Evolutionary conservation across 2,113 vertebrate genomes (phyloP).

Genomic region (Heterochromis multidens): DNA sequence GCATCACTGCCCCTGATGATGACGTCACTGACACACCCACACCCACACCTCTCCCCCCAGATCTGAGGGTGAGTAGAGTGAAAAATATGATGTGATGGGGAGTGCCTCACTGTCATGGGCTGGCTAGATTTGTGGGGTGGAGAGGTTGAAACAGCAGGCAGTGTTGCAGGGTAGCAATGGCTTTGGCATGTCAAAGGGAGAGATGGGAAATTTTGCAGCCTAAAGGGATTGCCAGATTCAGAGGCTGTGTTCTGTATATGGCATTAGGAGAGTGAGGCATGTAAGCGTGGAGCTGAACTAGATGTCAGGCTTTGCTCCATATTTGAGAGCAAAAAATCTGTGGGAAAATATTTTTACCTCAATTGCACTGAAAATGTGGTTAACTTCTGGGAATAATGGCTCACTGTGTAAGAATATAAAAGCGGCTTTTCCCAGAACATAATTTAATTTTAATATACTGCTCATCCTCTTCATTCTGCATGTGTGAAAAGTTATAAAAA

Average conservation of each 20-base stretch:
- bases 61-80: conserved; percentile 39
- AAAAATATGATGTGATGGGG: background rate
- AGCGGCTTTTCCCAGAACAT: background rate
- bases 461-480: background rate
- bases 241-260: background rate
- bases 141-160: background rate
- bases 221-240: background rate
- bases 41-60: background rate
- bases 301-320: background rate
- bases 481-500: background rate
- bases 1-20: conserved; percentile 57
- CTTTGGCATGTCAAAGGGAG: background rate
- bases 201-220: too few relatives aligned
- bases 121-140: background rate
- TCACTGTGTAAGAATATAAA: background rate
- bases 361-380: background rate
- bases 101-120: too few relatives aligned
- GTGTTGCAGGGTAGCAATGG: background rate
- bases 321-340: background rate
- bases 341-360: background rate
- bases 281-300: background rate
- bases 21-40: conserved; percentile 41
- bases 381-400: background rate
- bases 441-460: background rate
- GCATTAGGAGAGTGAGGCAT: background rate